Base-by-base conservation (phyloP, 1,140 invertebrate species). In the Acromyrmex charruanus region DNA sequence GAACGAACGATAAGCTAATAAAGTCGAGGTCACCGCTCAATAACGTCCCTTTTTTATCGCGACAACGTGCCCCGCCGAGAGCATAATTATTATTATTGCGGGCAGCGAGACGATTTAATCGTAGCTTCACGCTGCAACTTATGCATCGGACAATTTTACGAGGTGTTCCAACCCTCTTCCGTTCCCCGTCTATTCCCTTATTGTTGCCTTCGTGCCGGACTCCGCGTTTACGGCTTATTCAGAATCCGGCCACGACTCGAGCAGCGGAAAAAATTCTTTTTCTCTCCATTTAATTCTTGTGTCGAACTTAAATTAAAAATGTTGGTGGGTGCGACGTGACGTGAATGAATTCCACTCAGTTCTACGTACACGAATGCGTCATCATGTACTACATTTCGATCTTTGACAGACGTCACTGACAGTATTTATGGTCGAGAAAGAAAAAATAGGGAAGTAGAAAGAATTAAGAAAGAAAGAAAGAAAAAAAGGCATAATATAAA, bases 251-350 rank as follows among this genome's bases (percentile, higher is more conserved):
- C 87, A 89, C 88, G 88, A 82, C 16, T 25, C 72, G 44, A 49
- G 44, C 72, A 44, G 49, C 31, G 44, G 61, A 72, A 66, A 68
- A 88, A 59, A 63, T 14, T 31, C n/a, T 71, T 82, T 82, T 66
- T 28, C n/a, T n/a, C 21, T 6, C 35, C 9, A 31, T 31, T 68
- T 31, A 66, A 3, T 44, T 74, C 28, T 53, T 39, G 35, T 66
- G 88, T 84, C 72, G 66, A 90, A 90, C 88, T 90, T 90, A 90
- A 89, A 90, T 90, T 84, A 90, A 90, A 90, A 90, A 89, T 87
- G 85, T 90, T 90, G 77, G 88, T 68, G 35, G 39, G 21, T 74
- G 53, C 85, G 39, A 90, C 88, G 88, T 89, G 89, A 87, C 14
- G n/a, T 16, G 88, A 90, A 90, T 90, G 65, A 59, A 44, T 82